Evolutionary conservation across 2,888 invertebrate species (phyloP).

Genomic region (Cephus nigrinus): DNA sequence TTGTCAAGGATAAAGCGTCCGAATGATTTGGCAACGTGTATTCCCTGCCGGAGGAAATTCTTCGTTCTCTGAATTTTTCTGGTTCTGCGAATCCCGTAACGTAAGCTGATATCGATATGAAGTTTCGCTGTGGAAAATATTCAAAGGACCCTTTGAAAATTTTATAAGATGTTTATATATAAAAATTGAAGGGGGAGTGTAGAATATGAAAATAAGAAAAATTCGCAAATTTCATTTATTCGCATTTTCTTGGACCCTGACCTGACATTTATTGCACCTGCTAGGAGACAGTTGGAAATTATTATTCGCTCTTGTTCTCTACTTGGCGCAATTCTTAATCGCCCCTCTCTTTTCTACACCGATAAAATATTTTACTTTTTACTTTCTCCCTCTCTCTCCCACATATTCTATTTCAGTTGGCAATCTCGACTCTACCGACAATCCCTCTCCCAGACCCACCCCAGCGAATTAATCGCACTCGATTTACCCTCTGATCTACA

Average conservation of each 20-base stretch:
- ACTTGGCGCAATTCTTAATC: conserved; percentile 37
- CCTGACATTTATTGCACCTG: conserved; percentile 46
- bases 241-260: conserved; percentile 16
- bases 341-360: conserved; percentile 18
- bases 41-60: background rate
- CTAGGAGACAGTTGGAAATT: conserved; percentile 45
- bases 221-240: conserved; percentile 27
- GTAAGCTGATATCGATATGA: background rate
- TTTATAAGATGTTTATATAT: background rate
- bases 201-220: background rate
- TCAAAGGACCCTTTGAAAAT: background rate
- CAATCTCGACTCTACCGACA: background rate
- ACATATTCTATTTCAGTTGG: conserved; percentile 10
- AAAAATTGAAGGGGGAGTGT: background rate
- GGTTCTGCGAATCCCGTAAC: background rate
- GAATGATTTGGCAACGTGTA: background rate
- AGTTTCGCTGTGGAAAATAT: background rate
- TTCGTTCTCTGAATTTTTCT: background rate
- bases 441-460: background rate
- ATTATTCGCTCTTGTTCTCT: conserved; percentile 37
- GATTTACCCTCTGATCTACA: background rate
- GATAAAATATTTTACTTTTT: conserved; percentile 6
- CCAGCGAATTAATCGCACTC: background rate
- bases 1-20: background rate
- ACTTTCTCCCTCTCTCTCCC: conserved; percentile 5